Evolutionary conservation across 92 coral and sea anemone species (phyloP), one percentile per base, ranked within the genome.

Genomic region (Palythoa grandiflora): DNA sequence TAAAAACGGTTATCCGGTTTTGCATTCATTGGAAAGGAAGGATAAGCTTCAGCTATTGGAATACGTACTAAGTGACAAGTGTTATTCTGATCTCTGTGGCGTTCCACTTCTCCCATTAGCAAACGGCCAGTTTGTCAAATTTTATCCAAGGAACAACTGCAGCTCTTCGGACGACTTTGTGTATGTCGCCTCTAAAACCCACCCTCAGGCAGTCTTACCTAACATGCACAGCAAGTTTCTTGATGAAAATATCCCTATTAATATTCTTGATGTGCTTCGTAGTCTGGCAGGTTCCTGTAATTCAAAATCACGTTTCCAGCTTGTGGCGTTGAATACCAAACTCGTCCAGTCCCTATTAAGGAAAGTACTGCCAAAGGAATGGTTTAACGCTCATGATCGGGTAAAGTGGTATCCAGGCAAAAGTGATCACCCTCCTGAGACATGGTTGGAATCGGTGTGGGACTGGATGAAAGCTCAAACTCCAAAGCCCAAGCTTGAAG

Each of bases 81-180:
- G 78, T 1, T 44, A 72, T 14, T 17, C 70, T 10, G 63, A 77
- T n/a, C 39, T 89, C 12, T 35, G 63, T 38, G 86, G 89, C 13
- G 60, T 89, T 38, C 89, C 89, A 39, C 87, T 89, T 63, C 88
- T 89, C n/a, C 92, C 92, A 47, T 76, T 89, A 60, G 92, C 92
- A n/a, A 84, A 84, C 57, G 73, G 84, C 39, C 2, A 54, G 38
- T 89, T 89, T 83, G 21, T 48, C 8, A 17, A 39, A 16, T 89
- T 89, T 38, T n/a, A 55, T 68, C 88, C 83, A 11, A 85, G 53
- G 66, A 35, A 39, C 13, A 88, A 15, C 28, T 38, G 15, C 5
- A 75, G 57, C 21, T 36, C 89, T 38, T 52, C 84, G 1, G 20
- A 63, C 21, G 47, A 50, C n/a, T 39, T 84, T 9, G 86, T 89